These are phyloP conservation scores for Allochrocebus solatus DNA, from an alignment of 2,797 vertebrate species.

Conservation along the genomic window DNA sequence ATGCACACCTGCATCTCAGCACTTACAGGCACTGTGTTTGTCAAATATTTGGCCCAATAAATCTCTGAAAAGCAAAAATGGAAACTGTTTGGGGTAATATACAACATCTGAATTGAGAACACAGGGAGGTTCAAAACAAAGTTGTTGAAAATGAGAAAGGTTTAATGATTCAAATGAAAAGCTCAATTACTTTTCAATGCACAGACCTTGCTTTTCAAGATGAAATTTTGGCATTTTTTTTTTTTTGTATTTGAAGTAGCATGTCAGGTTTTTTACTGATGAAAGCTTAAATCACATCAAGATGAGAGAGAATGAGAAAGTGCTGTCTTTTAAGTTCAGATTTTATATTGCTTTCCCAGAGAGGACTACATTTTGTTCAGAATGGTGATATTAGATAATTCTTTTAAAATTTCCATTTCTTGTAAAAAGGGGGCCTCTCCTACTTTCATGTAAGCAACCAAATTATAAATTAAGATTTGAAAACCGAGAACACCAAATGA, in stretches of 20 bases:
- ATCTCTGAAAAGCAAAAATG: conserved; percentile 45
- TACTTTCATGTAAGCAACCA: not conserved
- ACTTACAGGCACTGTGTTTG: conserved; percentile 38
- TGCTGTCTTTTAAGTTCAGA: conserved; percentile 56
- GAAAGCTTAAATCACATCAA: conserved; percentile 51
- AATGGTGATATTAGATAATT: conserved; percentile 1
- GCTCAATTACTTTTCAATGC: conserved; percentile 38
- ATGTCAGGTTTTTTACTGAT: conserved; percentile 14
- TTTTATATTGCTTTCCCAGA: conserved; percentile 16
- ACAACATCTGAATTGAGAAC: conserved; percentile 8
- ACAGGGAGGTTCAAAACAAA: conserved; percentile 21
- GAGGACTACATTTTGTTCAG: not conserved
- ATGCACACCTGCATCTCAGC: conserved; percentile 65
- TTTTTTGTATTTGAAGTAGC: conserved; percentile 49
- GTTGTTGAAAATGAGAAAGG: conserved; percentile 54
- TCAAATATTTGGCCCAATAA: conserved; percentile 55
- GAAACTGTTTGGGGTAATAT: conserved; percentile 18
- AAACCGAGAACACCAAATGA: not conserved
- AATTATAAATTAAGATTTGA: conserved; percentile 13
- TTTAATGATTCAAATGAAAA: conserved; percentile 61
- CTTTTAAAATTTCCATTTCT: conserved; percentile 22
- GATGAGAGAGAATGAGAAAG: conserved; percentile 25
- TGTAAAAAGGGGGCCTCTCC: not conserved
- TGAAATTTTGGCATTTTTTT: conserved; percentile 45
- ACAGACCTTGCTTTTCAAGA: not conserved